Conservation (phyloP, 2,113 vertebrate genomes). For the Reinhardtius hippoglossoides region DNA sequence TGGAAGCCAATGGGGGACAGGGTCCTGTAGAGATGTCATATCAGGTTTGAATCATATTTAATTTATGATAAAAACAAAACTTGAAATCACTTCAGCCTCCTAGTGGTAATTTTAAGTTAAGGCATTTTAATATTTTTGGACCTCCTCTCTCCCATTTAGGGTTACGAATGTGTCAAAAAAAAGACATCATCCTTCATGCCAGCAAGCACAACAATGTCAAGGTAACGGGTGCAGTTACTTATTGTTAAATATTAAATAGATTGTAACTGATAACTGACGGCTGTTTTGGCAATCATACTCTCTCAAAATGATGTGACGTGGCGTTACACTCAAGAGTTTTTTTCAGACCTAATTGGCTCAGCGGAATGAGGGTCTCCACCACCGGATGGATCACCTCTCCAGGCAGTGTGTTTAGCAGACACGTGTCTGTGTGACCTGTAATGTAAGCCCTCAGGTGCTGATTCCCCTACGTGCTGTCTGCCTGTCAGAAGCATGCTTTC, state of each 20-base stretch:
- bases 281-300: no score
- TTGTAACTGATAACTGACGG: no score
- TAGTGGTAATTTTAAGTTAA: conserved; percentile 9
- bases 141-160: not conserved
- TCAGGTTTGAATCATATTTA: not conserved
- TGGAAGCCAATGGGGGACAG: conserved; percentile 1
- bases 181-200: not conserved
- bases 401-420: conserved; percentile 5
- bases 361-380: not conserved
- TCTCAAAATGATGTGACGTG: no score
- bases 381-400: conserved; percentile 13
- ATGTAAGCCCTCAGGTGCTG: conserved; percentile 24
- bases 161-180: not conserved
- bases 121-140: conserved; percentile 1
- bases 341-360: no score
- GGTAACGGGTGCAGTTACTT: not conserved
- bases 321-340: no score
- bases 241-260: not conserved
- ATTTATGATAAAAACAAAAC: conserved; percentile 10
- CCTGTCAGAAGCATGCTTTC: conserved; percentile 5
- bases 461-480: not conserved
- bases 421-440: not conserved
- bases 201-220: not conserved
- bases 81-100: not conserved
- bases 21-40: not conserved